A percentile compares a stretch with the other conserved stretches of the same genome.
Conservation (phyloP, 2,113 vertebrate species). For the Lophochroa leadbeateri region DNA sequence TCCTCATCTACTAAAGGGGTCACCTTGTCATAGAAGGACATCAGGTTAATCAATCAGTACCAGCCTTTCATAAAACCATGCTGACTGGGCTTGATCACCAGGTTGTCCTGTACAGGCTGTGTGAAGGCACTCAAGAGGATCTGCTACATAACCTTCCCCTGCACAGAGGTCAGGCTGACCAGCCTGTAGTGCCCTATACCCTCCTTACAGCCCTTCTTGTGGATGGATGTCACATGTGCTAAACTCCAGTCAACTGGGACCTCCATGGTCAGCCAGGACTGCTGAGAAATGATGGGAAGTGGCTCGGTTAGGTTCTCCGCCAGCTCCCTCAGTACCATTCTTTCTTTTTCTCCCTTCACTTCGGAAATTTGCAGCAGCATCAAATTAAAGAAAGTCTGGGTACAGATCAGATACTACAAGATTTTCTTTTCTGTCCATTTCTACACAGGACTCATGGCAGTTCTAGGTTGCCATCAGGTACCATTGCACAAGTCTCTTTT, state of each 20-base stretch:
- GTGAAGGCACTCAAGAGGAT: background rate
- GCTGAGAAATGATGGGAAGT: background rate
- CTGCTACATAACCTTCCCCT: background rate
- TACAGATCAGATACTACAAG: background rate
- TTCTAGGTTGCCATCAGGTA: background rate
- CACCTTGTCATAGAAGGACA: background rate
- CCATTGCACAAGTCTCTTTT: background rate
- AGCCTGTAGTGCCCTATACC: background rate
- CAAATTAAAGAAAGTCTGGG: background rate
- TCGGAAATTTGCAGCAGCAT: background rate
- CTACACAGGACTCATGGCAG: background rate
- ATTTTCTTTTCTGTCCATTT: background rate
- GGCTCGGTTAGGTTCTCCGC: background rate
- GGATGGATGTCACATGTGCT: background rate
- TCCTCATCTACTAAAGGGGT: background rate
- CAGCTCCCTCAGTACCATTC: background rate
- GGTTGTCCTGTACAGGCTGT: rapidly evolving
- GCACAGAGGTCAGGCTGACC: background rate
- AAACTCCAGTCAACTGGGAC: background rate
- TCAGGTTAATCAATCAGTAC: background rate
- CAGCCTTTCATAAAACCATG: background rate
- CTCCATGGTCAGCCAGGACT: background rate
- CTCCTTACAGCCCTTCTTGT: background rate
- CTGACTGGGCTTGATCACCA: background rate
- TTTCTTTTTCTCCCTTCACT: background rate